These are phyloP conservation scores for Oncopodura yosiiana DNA, from an alignment of 1,140 invertebrate genomes.

Conservation along the genomic window DNA sequence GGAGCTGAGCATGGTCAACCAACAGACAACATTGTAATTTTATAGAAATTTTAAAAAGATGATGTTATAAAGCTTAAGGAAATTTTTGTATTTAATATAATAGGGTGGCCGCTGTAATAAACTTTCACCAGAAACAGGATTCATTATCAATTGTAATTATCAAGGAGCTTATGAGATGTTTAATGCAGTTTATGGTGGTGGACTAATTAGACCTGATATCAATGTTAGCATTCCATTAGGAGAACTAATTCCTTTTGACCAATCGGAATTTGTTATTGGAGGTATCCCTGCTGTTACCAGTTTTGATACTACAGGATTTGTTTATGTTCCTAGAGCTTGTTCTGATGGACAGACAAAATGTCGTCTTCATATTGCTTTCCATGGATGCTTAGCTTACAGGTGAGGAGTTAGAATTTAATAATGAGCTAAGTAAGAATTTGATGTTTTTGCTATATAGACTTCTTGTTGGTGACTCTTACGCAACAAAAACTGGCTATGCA, in stretches of 20 bases:
- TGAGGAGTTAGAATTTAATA: constrained; percentile 26
- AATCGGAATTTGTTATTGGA: constrained; percentile 36
- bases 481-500: constrained; percentile 40
- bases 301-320: constrained; percentile 37
- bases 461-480: constrained; percentile 35
- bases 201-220: constrained; percentile 6
- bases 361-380: constrained; percentile 39
- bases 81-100: too few species aligned
- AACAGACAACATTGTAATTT: background rate
- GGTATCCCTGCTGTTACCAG: constrained; percentile 19
- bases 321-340: constrained; percentile 38
- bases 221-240: background rate
- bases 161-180: constrained; percentile 39
- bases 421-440: background rate
- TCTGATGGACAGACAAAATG: constrained; percentile 34
- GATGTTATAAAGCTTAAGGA: constrained; percentile 37
- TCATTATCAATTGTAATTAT: constrained; percentile 40
- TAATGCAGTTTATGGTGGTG: constrained; percentile 38
- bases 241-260: constrained; percentile 35
- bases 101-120: constrained; percentile 38
- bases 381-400: constrained; percentile 39
- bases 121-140: constrained; percentile 19
- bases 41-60: background rate
- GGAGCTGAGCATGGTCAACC: constrained; percentile 30
- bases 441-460: background rate